Evolutionary conservation across 2,113 vertebrate species (phyloP).

Genomic region (Morone saxatilis): DNA sequence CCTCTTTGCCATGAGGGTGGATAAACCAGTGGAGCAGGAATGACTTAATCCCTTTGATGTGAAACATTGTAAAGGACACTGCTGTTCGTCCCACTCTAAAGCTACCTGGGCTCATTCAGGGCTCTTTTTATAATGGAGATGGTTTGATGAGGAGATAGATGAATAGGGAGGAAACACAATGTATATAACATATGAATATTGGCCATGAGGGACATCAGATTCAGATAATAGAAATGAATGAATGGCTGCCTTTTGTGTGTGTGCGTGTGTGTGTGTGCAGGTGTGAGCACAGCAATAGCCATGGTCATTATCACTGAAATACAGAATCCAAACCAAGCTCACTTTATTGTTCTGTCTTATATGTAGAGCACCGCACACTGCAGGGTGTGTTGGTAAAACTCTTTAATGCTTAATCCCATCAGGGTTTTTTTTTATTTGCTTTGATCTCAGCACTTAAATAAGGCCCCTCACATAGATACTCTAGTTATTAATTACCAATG

Average conservation of each 20-base stretch:
- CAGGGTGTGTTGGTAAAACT: neutral
- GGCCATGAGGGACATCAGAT: neutral
- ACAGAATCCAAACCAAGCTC: neutral
- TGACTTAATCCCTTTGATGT: conserved; percentile 36
- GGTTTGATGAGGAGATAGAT: conserved; percentile 15
- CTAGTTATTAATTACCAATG: conserved; percentile 3
- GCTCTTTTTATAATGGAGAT: conserved; percentile 15
- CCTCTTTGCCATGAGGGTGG: neutral
- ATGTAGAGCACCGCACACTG: neutral
- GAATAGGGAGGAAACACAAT: conserved; percentile 14
- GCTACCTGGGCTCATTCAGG: conserved; percentile 22
- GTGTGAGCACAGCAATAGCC: neutral
- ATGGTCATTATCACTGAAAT: neutral
- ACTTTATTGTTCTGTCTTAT: neutral
- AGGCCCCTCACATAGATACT: neutral
- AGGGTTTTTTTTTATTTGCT: conserved; percentile 3
- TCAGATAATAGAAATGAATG: conserved; percentile 3
- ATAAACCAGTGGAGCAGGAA: conserved; percentile 31
- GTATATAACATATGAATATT: neutral
- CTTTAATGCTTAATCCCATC: neutral
- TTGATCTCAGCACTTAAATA: conserved; percentile 41
- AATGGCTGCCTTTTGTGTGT: neutral
- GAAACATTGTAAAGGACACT: neutral
- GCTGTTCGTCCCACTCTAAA: neutral
- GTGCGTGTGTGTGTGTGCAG: neutral